Conservation (phyloP, 2,797 vertebrate species). For the Sciaenops ocellatus region DNA sequence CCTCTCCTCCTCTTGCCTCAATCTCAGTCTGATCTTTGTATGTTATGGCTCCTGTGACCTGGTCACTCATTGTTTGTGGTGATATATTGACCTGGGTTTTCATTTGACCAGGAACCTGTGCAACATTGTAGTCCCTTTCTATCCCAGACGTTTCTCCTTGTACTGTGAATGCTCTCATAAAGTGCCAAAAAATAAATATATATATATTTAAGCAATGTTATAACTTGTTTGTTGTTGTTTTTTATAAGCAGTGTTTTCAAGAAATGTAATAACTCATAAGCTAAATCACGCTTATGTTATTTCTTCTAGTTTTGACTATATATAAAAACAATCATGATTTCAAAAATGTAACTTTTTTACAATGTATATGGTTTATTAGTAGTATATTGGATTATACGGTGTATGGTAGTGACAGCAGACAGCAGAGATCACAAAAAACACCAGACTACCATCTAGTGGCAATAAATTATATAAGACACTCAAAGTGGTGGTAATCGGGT, state of each 20-base stretch:
- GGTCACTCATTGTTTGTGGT: background rate
- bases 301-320: background rate
- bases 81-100: background rate
- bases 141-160: background rate
- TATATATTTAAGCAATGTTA: too few species aligned
- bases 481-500: background rate
- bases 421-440: conserved; percentile 3
- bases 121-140: background rate
- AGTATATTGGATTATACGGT: background rate
- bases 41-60: background rate
- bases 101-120: background rate
- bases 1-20: background rate
- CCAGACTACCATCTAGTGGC: conserved; percentile 42
- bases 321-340: background rate
- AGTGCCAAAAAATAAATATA: background rate
- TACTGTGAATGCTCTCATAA: background rate
- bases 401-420: background rate
- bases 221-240: background rate
- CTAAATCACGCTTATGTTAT: background rate
- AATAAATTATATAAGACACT: background rate
- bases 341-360: background rate
- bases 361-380: too few species aligned
- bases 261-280: too few species aligned
- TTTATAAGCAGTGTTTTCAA: background rate
- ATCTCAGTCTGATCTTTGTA: background rate